phyloP scores from a whole-genome alignment of 2,888 invertebrate species.

The Dione vanillae region DNA sequence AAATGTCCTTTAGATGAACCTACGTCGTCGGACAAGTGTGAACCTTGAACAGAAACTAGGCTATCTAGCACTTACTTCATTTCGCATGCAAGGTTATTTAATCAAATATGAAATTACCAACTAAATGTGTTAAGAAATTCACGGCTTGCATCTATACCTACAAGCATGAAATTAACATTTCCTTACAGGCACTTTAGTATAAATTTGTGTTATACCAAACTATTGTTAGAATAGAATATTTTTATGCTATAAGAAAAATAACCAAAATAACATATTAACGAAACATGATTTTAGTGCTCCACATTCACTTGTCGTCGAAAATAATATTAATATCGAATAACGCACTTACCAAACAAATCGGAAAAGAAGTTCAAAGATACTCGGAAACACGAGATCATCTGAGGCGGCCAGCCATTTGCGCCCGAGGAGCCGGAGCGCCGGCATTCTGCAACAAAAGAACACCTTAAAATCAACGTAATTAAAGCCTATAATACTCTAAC shows the following conservation, averaged over 20 bases:
- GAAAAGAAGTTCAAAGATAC: conserved; percentile 89
- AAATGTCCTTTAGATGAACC: conserved; percentile 2
- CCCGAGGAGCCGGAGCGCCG: conserved; percentile 93
- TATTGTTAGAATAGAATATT: not conserved
- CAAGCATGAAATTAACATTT: not conserved
- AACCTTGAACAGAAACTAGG: conserved; percentile 40
- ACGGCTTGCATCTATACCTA: not conserved
- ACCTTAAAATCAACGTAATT: conserved; percentile 28
- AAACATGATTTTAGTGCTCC: too few species aligned
- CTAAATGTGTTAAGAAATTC: conserved; percentile 33
- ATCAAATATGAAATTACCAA: conserved; percentile 35
- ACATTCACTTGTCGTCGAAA: not conserved
- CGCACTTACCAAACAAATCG: conserved; percentile 87
- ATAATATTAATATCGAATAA: conserved; percentile 11
- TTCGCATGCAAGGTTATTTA: conserved; percentile 34
- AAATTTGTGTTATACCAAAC: not conserved
- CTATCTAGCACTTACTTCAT: conserved; percentile 37
- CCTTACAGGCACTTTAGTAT: not conserved
- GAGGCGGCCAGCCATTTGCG: conserved; percentile 96
- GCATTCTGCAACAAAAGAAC: conserved; percentile 86
- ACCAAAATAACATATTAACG: too few species aligned
- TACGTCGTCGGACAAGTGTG: conserved; percentile 10
- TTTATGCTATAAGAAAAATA: too few species aligned
- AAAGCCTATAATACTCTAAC: conserved; percentile 20
- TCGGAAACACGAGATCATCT: conserved; percentile 96